Evolutionary conservation across 2,113 vertebrate species (phyloP), one percentile per base, ranked within the genome.

Genomic region (Hiodon alosoides): DNA sequence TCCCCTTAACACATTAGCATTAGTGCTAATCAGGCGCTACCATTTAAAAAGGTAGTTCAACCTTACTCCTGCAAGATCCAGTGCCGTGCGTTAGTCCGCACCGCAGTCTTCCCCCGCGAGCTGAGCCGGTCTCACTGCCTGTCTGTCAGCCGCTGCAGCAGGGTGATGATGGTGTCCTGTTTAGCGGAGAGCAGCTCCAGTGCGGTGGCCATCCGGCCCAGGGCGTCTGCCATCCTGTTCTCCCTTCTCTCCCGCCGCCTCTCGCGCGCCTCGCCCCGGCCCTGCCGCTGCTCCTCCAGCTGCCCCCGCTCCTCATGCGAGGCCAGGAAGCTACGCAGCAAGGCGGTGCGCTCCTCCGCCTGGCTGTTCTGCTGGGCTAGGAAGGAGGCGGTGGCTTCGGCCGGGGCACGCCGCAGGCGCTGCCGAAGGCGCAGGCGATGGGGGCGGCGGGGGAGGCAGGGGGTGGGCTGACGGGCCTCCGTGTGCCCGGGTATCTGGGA

Each of bases 181-280:
- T 92, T 92, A 78, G 91, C 90, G 10, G 89, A 90, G 46, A 91
- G 89, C 73, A 92, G 85, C 81, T 92, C 91, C 82, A 92, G 80
- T 0, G 91, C 89, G 0, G 89, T 89, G 75, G 90, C 90, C 60
- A 92, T 90, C 80, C 88, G 80, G 9, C 88, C 82, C 2, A 92
- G 79, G 6, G 87, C 85, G 73, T 89, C 89, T 0, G 82, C 83
- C 87, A 90, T 89, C 52, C 83, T 82, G 13, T 82, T 80, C 79
- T 89, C 87, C 73, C 89, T 82, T 77, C 84, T 82, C 80, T 91
- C 90, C 0, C 86, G 86, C 52, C 90, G 85, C 72, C 87, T 84
- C 72, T 90, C 88, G 3, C 89, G 79, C 9, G 86, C 88, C 31
- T 91, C 89, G 4, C 75, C 79, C 75, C 84, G 79, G 53, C 85